Percentiles rank a stretch among this genome's conserved stretches.
Conservation (phyloP, 1,140 invertebrate genomes). For the Pinna nobilis region DNA sequence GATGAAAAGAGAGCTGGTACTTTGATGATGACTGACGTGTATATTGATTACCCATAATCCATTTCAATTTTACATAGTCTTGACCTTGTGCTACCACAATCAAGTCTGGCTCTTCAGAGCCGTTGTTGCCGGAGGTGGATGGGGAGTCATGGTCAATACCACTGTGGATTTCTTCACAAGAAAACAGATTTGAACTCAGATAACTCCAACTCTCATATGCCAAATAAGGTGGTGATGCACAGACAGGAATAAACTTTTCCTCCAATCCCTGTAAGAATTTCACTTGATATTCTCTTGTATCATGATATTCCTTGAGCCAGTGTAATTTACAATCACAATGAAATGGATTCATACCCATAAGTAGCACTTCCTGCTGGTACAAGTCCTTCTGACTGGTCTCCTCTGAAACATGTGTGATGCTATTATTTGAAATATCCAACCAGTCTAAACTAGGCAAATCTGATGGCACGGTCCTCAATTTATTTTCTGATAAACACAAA, state of each 20-base stretch:
- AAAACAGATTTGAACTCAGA: constrained; percentile 41
- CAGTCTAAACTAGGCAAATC: constrained; percentile 53
- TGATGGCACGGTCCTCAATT: constrained; percentile 25
- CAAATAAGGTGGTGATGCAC: constrained; percentile 40
- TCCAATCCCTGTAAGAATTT: constrained; percentile 39
- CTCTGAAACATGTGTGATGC: constrained; percentile 36
- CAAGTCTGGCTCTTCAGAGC: background rate
- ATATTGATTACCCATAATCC: background rate
- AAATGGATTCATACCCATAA: constrained; percentile 56
- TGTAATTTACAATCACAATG: constrained; percentile 56
- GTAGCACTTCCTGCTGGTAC: constrained; percentile 53
- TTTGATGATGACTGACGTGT: too few relatives aligned
- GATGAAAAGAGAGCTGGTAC: background rate
- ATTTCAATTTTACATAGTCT: background rate
- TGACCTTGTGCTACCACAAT: background rate
- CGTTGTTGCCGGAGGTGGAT: too few relatives aligned
- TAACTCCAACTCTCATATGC: constrained; percentile 43
- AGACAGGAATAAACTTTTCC: constrained; percentile 48
- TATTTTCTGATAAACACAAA: constrained; percentile 46
- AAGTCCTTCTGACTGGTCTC: constrained; percentile 40
- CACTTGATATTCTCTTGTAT: constrained; percentile 50
- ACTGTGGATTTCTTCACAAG: constrained; percentile 28
- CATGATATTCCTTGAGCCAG: constrained; percentile 59
- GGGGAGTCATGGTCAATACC: too few relatives aligned
- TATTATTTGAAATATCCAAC: constrained; percentile 56